Evolutionary conservation across 2,888 invertebrate species (phyloP).

Genomic region (Dolichopus griseipennis): DNA sequence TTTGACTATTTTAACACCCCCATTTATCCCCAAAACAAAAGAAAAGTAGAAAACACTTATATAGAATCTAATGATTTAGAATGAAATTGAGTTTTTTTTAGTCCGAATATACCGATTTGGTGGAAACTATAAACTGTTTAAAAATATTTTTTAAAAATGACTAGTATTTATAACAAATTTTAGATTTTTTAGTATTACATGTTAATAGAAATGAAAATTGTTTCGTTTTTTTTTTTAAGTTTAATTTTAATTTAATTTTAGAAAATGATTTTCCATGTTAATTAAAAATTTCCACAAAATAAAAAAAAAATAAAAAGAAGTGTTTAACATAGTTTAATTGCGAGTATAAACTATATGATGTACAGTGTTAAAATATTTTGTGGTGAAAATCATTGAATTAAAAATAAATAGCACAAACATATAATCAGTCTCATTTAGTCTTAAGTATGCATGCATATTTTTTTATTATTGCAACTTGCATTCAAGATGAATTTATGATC

Average conservation of each 20-base stretch:
- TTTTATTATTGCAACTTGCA: background rate
- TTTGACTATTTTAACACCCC: no score
- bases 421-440: background rate
- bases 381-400: background rate
- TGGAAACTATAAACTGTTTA: constrained; percentile 1
- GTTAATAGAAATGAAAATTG: no score
- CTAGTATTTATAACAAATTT: background rate
- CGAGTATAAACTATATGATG: background rate
- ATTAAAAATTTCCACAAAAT: background rate
- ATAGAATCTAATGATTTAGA: no score
- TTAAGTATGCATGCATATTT: background rate
- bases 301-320: background rate
- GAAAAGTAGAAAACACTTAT: no score
- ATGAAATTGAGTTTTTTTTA: background rate
- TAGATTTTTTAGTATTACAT: background rate
- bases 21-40: no score
- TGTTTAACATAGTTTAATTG: background rate
- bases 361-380: no score
- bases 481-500: no score
- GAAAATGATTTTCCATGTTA: background rate
- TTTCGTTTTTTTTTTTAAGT: no score
- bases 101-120: background rate
- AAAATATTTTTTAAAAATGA: background rate
- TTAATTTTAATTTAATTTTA: background rate
- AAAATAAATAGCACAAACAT: background rate